Percentiles rank a stretch among this genome's conserved stretches.
These are phyloP conservation scores for Gavialis gangeticus DNA, from an alignment of 2,113 vertebrate genomes.

Conservation along the genomic window DNA sequence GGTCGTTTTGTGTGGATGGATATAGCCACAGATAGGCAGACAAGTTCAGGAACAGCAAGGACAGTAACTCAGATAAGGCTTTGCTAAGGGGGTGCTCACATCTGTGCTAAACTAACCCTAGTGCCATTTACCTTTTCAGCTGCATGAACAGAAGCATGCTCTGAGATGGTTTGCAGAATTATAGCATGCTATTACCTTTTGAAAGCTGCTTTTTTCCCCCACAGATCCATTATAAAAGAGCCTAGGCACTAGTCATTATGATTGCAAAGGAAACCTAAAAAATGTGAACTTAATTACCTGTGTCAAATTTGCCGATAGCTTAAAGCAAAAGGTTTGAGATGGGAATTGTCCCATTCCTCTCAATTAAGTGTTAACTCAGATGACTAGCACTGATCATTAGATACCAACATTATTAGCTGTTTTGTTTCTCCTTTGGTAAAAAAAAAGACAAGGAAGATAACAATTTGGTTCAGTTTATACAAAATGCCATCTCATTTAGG, in stretches of 20 bases:
- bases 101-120: neutral
- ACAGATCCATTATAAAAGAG: neutral
- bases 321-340: neutral
- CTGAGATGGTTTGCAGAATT: neutral
- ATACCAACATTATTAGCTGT: neutral
- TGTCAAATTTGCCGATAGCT: neutral
- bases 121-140: no score
- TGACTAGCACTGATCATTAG: neutral
- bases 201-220: neutral
- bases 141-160: no score
- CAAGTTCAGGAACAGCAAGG: neutral
- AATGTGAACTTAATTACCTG: neutral
- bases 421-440: neutral
- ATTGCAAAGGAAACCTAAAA: neutral
- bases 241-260: neutral
- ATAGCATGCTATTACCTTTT: fast-evolving
- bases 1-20: no score
- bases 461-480: neutral
- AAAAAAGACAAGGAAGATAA: neutral
- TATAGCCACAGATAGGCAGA: no score
- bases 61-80: neutral
- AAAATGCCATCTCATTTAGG: neutral
- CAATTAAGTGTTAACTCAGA: neutral
- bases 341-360: neutral
- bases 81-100: neutral